Evolutionary conservation across 2,113 vertebrate species (phyloP), one percentile per base, ranked within the genome.

Genomic region (Synchiropus splendidus): DNA sequence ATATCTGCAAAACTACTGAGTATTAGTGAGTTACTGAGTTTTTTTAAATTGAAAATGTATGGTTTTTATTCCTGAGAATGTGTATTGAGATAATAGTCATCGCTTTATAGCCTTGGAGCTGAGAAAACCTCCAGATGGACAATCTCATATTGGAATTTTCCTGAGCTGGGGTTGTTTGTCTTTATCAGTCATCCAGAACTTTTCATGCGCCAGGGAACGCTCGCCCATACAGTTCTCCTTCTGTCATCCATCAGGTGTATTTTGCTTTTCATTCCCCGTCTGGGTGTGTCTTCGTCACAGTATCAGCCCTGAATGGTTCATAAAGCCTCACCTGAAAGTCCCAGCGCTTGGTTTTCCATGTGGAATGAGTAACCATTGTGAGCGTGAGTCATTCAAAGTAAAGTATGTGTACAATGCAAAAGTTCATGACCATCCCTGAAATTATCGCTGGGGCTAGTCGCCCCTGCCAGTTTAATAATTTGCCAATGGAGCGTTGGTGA

Each of bases 331-430:
- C 30, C 53, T 9, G 46, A 31, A 34, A 34, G 10, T n/a, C n/a
- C n/a, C n/a, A n/a, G n/a, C n/a, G n/a, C 64, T 64, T 62, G 38
- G 36, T 4, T 54, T 70, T 34, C 37, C 41, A 56, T 39, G 38
- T 32, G 49, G 39, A 58, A 73, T 71, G 43, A 64, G 64, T 65
- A 71, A 73, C 59, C 57, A 51, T n/a, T n/a, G n/a, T n/a, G 42
- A 72, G 63, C 75, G 55, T 75, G 72, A 74, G 36, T 33, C 6
- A 13, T 12, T n/a, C 41, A 42, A 10, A 51, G 42, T 31, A 17
- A 43, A 32, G 38, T 27, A 27, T 27, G 21, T 27, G 21, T 27
- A 27, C 21, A 27, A 27, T 27, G 21, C 8, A 27, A 27, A 27
- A 27, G 21, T 27, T 27, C 21, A 27, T 27, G 21, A 27, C 21